Evolutionary conservation across 2,888 invertebrate species (phyloP), one percentile per base, ranked within the genome.

Genomic region (Parnassius apollo): DNA sequence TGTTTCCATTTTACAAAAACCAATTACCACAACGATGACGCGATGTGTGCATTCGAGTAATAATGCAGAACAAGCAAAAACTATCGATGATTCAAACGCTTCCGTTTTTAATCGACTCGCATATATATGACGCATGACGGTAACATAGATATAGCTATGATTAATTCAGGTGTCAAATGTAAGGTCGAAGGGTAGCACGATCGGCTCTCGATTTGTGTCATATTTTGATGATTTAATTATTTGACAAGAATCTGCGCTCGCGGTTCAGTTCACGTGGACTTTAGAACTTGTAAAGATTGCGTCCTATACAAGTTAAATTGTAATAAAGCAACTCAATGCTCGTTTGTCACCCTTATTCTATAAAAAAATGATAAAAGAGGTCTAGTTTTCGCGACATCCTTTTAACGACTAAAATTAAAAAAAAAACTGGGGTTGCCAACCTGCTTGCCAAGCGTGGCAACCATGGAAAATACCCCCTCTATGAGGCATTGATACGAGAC

Each of bases 81-180:
- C 45, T 8, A 12, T 2, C 50, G 42, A 55, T 63, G 63, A 63
- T 22, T 63, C 63, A 63, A 54, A 35, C 55, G 42, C 50, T 58
- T 42, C 53, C 44, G 12, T 59, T 45, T 46, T n/a, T 13, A 7
- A 49, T 49, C 42, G 50, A 50, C 51, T 12, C 10, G 13, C 52
- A 35, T 42, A 9, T 52, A 1, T 9, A 59, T 63, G 63, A 63
- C 63, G 63, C 63, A 63, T 13, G 53, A 9, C 51, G 2, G 25
- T 9, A 35, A 44, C 52, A 48, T 48, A 13, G 53, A 62, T 62
- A 50, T 42, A 42, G 53, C 22, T 57, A 52, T 53, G 57, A 62
- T 62, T 62, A 57, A 57, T 62, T 53, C 48, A 57, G 48, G 48
- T 57, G 42, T 46, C 61, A 49, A 42, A 10, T 45, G 48, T 44